These are phyloP conservation scores for Agrochola circellaris DNA, from an alignment of 2,888 invertebrate genomes.

Conservation along the genomic window DNA sequence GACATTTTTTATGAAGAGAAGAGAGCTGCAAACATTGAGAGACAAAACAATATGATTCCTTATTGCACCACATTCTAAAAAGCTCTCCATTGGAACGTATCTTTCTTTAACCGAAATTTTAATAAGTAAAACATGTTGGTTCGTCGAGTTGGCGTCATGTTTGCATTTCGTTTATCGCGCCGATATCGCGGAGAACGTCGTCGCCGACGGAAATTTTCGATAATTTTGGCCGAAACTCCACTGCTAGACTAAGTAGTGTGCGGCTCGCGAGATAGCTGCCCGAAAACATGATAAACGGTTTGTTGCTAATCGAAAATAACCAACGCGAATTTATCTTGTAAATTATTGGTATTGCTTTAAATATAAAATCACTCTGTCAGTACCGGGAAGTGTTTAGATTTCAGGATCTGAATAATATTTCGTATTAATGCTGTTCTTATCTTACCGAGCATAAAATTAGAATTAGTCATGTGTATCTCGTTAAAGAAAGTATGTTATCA, in stretches of 20 bases:
- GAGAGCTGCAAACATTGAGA: not conserved
- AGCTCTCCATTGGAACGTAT: constrained; percentile 16
- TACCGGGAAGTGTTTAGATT: constrained; percentile 2
- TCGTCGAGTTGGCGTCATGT: constrained; percentile 72
- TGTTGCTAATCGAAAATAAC: constrained; percentile 54
- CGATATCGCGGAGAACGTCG: constrained; percentile 71
- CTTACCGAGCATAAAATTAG: not conserved
- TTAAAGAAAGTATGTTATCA: constrained; percentile 12
- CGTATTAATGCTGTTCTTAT: constrained; percentile 8
- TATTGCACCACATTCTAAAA: constrained; percentile 18
- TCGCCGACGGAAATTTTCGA: constrained; percentile 79
- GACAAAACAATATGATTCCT: not conserved
- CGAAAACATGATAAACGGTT: constrained; percentile 70
- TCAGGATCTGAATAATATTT: constrained; percentile 1
- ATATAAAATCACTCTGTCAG: not conserved
- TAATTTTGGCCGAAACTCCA: constrained; percentile 74
- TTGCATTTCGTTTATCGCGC: constrained; percentile 81
- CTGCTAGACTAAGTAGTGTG: constrained; percentile 65
- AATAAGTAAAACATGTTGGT: constrained; percentile 57
- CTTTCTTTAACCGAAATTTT: constrained; percentile 41
- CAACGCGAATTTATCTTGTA: constrained; percentile 27
- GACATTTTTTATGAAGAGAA: constrained; percentile 12
- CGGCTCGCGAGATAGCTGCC: constrained; percentile 68
- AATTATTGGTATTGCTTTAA: constrained; percentile 36
- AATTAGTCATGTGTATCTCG: not conserved